phyloP scores from a whole-genome alignment of 1,140 invertebrate species.

The Periplaneta americana region DNA sequence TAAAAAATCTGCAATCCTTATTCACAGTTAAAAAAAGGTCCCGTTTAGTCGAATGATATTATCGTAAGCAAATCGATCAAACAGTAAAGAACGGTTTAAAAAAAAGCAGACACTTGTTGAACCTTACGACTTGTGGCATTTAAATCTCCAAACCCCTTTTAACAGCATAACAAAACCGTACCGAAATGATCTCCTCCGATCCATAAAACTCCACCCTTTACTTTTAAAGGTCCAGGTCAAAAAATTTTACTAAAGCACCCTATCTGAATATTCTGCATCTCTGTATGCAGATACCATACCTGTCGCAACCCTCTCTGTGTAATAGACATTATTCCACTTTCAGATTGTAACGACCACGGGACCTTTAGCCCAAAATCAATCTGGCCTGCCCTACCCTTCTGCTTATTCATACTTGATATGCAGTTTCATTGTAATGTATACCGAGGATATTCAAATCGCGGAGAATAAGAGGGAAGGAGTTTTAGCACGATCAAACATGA shows the following conservation, averaged over 20 bases:
- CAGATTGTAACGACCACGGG: not conserved
- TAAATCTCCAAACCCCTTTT: not conserved
- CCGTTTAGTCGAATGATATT: not conserved
- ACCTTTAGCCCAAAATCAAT: not conserved
- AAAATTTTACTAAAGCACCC: not conserved
- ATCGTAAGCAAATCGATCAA: not conserved
- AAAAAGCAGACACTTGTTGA: not conserved
- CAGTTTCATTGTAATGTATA: not conserved
- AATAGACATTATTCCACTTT: not conserved
- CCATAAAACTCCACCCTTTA: not conserved
- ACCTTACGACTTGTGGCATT: not conserved
- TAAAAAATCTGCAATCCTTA: no score
- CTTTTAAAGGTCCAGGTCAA: not conserved
- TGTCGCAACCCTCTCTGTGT: not conserved
- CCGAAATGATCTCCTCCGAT: not conserved
- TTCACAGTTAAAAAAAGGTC: not conserved
- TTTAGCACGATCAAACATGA: not conserved
- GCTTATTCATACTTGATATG: not conserved
- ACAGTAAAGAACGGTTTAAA: not conserved
- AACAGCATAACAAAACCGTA: not conserved
- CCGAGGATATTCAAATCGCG: not conserved
- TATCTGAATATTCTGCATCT: not conserved
- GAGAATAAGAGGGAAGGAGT: not conserved
- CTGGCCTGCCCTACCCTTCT: not conserved
- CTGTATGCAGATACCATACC: not conserved